phyloP scores from a whole-genome alignment of 1,140 invertebrate species.

The Anastrepha obliqua region DNA sequence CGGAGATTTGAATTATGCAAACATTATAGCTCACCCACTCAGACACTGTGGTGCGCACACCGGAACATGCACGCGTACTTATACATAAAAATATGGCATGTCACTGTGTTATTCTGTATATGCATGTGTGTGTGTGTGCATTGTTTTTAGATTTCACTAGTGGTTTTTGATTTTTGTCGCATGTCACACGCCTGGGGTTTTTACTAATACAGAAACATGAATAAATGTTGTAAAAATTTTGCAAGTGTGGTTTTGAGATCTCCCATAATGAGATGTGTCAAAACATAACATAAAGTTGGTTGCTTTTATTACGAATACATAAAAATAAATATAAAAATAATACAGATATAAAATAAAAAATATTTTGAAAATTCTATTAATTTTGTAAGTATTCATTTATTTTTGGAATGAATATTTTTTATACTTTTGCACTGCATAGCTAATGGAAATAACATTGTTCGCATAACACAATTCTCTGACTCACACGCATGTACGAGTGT shows the following conservation, averaged over 20 bases:
- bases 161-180: conserved; percentile 30
- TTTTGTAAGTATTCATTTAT: too few species aligned
- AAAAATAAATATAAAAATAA: background rate
- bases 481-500: too few species aligned
- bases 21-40: conserved; percentile 41
- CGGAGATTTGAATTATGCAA: conserved; percentile 44
- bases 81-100: background rate
- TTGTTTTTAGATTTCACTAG: background rate
- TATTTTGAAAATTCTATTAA: too few species aligned
- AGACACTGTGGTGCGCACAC: background rate
- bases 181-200: conserved; percentile 11
- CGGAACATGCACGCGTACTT: background rate
- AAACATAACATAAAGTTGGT: background rate
- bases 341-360: too few species aligned
- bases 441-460: too few species aligned
- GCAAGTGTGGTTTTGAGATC: background rate
- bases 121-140: background rate
- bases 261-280: background rate
- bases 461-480: too few species aligned
- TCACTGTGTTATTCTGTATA: too few species aligned
- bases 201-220: conserved; percentile 1
- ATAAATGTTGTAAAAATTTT: background rate
- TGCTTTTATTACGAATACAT: background rate
- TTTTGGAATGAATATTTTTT: too few species aligned
- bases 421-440: too few species aligned